phyloP scores from a whole-genome alignment of 2,888 invertebrate genomes.

The Leucophenga montana region DNA sequence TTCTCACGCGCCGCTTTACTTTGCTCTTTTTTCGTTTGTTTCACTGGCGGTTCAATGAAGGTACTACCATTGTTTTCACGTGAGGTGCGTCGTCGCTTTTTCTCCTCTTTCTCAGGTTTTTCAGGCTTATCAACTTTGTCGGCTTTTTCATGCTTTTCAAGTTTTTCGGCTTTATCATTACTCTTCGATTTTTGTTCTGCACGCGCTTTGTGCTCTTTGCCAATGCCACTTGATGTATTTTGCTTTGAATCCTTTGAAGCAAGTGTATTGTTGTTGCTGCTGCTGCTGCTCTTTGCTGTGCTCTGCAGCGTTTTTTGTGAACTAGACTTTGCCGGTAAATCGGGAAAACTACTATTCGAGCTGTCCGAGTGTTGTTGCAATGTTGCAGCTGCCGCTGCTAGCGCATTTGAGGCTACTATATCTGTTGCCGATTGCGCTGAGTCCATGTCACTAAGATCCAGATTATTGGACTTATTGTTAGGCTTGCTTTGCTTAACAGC shows the following conservation, averaged over 20 bases:
- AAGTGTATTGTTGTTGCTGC: too few relatives aligned
- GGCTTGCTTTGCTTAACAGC: slow-evolving; percentile 15
- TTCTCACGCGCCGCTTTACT: slow-evolving; percentile 67
- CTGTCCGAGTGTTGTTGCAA: slow-evolving; percentile 69
- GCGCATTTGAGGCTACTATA: slow-evolving; percentile 53
- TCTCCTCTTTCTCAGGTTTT: slow-evolving; percentile 76
- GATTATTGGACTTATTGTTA: slow-evolving; percentile 45
- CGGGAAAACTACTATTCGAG: slow-evolving; percentile 72
- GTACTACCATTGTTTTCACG: slow-evolving; percentile 52
- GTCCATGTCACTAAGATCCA: slow-evolving; percentile 68
- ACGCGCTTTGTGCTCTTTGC: slow-evolving; percentile 50
- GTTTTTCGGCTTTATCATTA: slow-evolving; percentile 31
- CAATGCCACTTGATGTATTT: slow-evolving; percentile 35
- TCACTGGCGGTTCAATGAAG: slow-evolving; percentile 73
- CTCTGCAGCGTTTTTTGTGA: slow-evolving; percentile 30
- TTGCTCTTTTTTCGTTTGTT: slow-evolving; percentile 67
- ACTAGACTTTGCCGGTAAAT: slow-evolving; percentile 59
- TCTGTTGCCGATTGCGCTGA: slow-evolving; percentile 65
- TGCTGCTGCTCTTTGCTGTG: slow-evolving; percentile 22
- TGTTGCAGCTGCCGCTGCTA: slow-evolving; percentile 50
- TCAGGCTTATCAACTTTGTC: slow-evolving; percentile 75
- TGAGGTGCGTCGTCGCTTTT: slow-evolving; percentile 73
- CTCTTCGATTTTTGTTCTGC: slow-evolving; percentile 44
- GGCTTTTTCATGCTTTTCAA: slow-evolving; percentile 59
- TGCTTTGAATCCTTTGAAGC: background rate